These are phyloP conservation scores for Scolopax rusticola DNA, from an alignment of 2,797 vertebrate species.

Conservation along the genomic window DNA sequence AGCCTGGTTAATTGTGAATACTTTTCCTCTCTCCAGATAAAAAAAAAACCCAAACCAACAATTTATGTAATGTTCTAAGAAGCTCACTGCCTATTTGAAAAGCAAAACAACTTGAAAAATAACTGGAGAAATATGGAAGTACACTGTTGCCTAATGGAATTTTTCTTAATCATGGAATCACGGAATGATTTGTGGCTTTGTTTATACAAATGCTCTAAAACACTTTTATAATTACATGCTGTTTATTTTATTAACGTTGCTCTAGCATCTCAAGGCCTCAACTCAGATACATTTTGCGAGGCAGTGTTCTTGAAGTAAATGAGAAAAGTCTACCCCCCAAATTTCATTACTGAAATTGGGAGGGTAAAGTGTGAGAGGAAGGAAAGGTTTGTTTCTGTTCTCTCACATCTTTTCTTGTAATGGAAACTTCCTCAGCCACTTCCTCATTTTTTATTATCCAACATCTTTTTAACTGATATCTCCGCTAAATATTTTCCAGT, in stretches of 20 bases:
- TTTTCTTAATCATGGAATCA: neutral
- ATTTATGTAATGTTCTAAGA: neutral
- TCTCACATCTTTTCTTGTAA: neutral
- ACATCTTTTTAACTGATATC: neutral
- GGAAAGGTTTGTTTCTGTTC: neutral
- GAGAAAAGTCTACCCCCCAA: neutral
- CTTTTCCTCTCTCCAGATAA: neutral
- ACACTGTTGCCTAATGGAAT: neutral
- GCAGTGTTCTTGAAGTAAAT: neutral
- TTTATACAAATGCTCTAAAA: neutral
- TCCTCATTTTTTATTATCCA: neutral
- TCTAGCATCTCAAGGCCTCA: neutral
- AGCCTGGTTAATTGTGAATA: conserved; percentile 3
- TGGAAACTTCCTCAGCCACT: too few species aligned
- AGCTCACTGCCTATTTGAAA: conserved; percentile 11
- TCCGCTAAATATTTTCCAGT: neutral
- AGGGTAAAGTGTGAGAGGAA: neutral
- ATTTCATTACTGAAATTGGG: neutral
- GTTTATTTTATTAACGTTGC: conserved; percentile 7
- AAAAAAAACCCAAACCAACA: neutral
- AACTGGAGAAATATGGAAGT: neutral
- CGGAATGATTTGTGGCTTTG: neutral
- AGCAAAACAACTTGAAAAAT: neutral
- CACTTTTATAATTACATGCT: neutral
- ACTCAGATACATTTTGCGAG: neutral